Evolutionary conservation across 2,797 vertebrate genomes (phyloP).

Genomic region (Anableps anableps): DNA sequence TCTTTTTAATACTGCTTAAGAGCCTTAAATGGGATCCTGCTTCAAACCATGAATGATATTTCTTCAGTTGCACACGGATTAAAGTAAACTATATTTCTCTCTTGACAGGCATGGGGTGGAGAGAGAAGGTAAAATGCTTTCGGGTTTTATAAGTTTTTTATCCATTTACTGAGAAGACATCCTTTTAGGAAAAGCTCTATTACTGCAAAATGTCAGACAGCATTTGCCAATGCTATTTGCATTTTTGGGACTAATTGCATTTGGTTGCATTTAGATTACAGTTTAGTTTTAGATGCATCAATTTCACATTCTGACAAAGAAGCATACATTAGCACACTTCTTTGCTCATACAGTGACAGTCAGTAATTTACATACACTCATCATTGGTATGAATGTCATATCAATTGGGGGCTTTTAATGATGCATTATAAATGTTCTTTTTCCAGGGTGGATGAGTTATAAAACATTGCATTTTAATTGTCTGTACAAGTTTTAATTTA

Average conservation of each 20-base stretch:
- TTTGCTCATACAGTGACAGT: not conserved
- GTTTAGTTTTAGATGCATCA: slow-evolving; percentile 2
- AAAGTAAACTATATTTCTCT: slow-evolving; percentile 61
- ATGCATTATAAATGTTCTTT: not conserved
- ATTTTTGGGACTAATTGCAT: slow-evolving; percentile 27
- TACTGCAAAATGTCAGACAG: slow-evolving; percentile 34
- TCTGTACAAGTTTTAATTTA: not conserved
- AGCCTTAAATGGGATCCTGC: slow-evolving; percentile 50
- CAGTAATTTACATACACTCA: not conserved
- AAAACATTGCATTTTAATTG: not conserved
- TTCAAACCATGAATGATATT: slow-evolving; percentile 40
- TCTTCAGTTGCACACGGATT: slow-evolving; percentile 51
- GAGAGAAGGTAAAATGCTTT: slow-evolving; percentile 49
- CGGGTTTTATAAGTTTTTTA: slow-evolving; percentile 30
- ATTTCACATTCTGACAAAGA: slow-evolving; percentile 12
- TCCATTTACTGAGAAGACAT: slow-evolving; percentile 46
- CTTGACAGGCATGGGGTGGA: slow-evolving; percentile 52
- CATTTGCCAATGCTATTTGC: slow-evolving; percentile 35
- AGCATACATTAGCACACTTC: slow-evolving; percentile 10
- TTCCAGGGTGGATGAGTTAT: not conserved
- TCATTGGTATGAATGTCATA: not conserved
- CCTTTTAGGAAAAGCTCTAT: slow-evolving; percentile 31
- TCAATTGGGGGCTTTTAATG: not conserved
- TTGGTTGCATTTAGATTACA: slow-evolving; percentile 5
- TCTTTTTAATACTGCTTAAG: slow-evolving; percentile 23